These are phyloP conservation scores for Megaleporinus macrocephalus DNA, from an alignment of 2,113 vertebrate species.

Conservation along the genomic window DNA sequence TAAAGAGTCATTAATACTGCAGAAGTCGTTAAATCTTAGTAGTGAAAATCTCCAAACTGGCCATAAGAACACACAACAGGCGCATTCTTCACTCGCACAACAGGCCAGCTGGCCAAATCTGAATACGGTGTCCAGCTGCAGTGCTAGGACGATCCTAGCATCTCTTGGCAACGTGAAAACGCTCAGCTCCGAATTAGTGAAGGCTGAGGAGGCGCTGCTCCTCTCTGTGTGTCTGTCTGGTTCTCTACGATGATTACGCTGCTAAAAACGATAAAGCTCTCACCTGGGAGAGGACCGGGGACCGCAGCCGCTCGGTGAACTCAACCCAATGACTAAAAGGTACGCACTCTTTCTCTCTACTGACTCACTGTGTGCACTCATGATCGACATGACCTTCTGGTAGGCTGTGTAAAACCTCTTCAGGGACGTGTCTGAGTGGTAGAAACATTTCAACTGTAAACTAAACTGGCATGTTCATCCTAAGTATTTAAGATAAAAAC, in stretches of 20 bases:
- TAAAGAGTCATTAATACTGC: background rate
- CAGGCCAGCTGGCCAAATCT: constrained; percentile 47
- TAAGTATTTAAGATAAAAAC: no score
- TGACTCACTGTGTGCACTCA: no score
- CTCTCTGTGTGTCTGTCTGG: background rate
- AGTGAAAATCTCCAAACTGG: background rate
- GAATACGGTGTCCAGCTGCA: constrained; percentile 54
- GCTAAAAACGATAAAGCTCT: background rate
- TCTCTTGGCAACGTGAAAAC: constrained; percentile 32
- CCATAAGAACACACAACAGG: constrained; percentile 27
- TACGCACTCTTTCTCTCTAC: background rate
- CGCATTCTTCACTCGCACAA: constrained; percentile 44
- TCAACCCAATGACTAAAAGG: background rate
- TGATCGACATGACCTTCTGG: no score
- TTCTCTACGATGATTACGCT: background rate
- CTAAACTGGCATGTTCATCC: no score
- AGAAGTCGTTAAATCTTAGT: background rate
- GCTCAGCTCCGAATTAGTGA: constrained; percentile 3
- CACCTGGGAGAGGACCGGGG: background rate
- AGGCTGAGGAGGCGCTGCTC: background rate
- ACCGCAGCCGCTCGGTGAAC: background rate
- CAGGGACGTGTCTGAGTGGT: no score
- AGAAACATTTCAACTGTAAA: no score
- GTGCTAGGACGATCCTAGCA: constrained; percentile 47
- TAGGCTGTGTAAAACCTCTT: no score